Evolutionary conservation across 2,888 invertebrate genomes (phyloP).

Genomic region (Synergus laeviventris): DNA sequence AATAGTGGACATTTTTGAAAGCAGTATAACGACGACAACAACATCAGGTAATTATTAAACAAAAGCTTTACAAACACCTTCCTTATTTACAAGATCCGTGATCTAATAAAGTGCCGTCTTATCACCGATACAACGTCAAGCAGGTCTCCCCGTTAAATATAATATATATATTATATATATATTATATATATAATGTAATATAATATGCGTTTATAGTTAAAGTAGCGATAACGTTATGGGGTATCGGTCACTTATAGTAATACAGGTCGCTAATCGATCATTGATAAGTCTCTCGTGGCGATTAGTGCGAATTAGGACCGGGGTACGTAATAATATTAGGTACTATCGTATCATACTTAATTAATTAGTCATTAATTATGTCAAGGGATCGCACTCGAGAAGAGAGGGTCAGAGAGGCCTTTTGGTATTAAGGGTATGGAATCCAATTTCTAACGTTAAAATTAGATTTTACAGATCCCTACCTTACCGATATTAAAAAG

Average conservation of each 20-base stretch:
- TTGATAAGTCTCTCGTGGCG: constrained; percentile 33
- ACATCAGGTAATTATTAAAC: constrained; percentile 53
- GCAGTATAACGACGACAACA: constrained; percentile 42
- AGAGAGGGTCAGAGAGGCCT: constrained; percentile 21
- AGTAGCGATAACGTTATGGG: constrained; percentile 27
- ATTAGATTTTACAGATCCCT: too few relatives aligned
- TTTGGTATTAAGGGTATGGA: background rate
- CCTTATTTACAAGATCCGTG: constrained; percentile 65
- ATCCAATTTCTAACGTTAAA: too few relatives aligned
- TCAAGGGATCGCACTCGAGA: constrained; percentile 9
- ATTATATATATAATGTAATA: constrained; percentile 25
- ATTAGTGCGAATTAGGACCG: constrained; percentile 27
- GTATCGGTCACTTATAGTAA: constrained; percentile 33
- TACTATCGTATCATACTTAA: constrained; percentile 38
- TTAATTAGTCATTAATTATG: constrained; percentile 27
- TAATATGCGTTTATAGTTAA: constrained; percentile 17
- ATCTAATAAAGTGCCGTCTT: constrained; percentile 44
- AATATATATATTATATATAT: background rate
- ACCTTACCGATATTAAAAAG: too few relatives aligned
- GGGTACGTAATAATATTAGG: constrained; percentile 37
- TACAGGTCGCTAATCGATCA: constrained; percentile 31
- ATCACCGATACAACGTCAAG: constrained; percentile 46
- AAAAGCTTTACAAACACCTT: constrained; percentile 62
- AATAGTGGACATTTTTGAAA: constrained; percentile 18
- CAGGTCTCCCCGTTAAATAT: constrained; percentile 35